Evolutionary conservation across 2,888 invertebrate genomes (phyloP).

Genomic region (Eulithis testata): DNA sequence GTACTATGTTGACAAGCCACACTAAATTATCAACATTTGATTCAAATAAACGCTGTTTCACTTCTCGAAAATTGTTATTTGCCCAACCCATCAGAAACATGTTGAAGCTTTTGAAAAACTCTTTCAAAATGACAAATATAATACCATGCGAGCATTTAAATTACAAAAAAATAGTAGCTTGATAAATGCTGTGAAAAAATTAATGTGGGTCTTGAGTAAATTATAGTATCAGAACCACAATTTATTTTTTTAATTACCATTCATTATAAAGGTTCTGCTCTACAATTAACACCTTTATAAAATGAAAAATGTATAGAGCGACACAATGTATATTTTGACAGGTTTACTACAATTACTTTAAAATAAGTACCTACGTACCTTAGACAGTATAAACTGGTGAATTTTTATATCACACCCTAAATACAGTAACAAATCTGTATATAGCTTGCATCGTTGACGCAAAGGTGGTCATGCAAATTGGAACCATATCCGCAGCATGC

Average conservation of each 20-base stretch:
- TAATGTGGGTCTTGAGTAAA: constrained; percentile 23
- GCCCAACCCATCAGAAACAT: constrained; percentile 42
- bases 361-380: neutral
- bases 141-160: constrained; percentile 17
- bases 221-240: constrained; percentile 15
- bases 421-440: constrained; percentile 55
- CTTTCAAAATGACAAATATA: constrained; percentile 9
- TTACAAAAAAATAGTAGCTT: constrained; percentile 8
- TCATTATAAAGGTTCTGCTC: constrained; percentile 29
- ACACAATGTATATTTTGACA: no score
- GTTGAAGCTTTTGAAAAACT: constrained; percentile 11
- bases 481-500: constrained; percentile 50
- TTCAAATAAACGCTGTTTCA: constrained; percentile 46
- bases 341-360: no score
- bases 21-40: constrained; percentile 58
- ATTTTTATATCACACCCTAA: constrained; percentile 42
- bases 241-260: constrained; percentile 30
- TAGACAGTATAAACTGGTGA: neutral
- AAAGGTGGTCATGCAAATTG: constrained; percentile 53
- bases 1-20: constrained; percentile 60
- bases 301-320: no score
- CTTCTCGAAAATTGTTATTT: constrained; percentile 33
- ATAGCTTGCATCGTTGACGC: constrained; percentile 52
- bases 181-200: constrained; percentile 4
- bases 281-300: constrained; percentile 24